Conservation (phyloP, 2,113 vertebrate species). For the Ploceus nigricollis region DNA sequence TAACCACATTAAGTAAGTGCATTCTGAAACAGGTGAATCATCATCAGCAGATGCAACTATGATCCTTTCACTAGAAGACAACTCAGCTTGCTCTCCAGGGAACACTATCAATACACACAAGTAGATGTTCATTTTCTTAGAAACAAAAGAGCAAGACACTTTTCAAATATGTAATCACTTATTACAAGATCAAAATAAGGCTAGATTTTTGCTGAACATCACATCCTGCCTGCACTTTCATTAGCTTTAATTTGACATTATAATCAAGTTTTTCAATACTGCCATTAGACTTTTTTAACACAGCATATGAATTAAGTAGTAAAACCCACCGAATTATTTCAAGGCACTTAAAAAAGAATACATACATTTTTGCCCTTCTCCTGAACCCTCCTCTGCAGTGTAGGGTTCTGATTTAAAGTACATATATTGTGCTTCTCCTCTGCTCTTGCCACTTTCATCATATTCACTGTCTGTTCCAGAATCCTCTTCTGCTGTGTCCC, state of each 20-base stretch:
- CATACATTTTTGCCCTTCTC: conserved; percentile 91
- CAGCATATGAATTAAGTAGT: background rate
- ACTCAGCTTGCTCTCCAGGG: background rate
- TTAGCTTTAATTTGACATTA: background rate
- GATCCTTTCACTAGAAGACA: background rate
- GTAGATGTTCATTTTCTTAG: background rate
- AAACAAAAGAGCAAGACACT: background rate
- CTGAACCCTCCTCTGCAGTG: conserved; percentile 79
- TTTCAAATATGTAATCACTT: background rate
- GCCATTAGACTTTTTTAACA: background rate
- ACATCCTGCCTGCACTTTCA: background rate
- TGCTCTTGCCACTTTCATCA: conserved; percentile 94
- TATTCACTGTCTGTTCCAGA: conserved; percentile 98
- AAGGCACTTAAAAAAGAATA: background rate
- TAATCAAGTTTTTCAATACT: background rate
- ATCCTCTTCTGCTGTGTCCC: conserved; percentile 97
- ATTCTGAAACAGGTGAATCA: background rate
- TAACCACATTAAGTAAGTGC: background rate
- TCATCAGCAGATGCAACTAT: background rate
- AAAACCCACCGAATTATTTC: background rate
- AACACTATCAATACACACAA: background rate
- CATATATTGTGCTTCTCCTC: conserved; percentile 85
- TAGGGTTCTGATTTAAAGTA: conserved; percentile 91
- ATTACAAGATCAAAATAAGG: background rate
- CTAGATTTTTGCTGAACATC: background rate